These are phyloP conservation scores for Cepaea hortensis DNA, from an alignment of 2,888 invertebrate species.

Conservation along the genomic window DNA sequence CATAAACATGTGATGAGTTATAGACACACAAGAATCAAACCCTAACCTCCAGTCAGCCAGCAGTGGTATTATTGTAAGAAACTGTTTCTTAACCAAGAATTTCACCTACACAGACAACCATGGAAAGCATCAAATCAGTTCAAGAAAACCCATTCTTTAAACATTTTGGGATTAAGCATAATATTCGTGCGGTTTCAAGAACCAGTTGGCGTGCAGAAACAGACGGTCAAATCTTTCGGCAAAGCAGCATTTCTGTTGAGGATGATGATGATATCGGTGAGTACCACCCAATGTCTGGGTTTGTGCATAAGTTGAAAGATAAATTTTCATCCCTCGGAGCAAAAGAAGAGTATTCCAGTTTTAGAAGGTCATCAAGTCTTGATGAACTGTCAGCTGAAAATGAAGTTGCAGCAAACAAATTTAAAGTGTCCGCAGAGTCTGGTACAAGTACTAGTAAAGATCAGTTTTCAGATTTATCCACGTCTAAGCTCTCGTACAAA, in stretches of 20 bases:
- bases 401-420: background rate
- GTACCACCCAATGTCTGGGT: conserved; percentile 71
- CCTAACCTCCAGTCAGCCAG: conserved; percentile 8
- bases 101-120: background rate
- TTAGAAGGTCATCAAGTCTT: conserved; percentile 64
- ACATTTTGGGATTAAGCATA: conserved; percentile 52
- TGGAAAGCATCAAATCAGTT: conserved; percentile 53
- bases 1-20: too few species aligned
- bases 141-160: conserved; percentile 57
- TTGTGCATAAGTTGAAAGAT: conserved; percentile 70
- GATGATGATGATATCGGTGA: conserved; percentile 60
- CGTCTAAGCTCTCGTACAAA: conserved; percentile 14
- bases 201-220: background rate
- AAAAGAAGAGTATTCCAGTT: conserved; percentile 50
- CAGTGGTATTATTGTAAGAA: background rate
- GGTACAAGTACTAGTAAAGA: background rate
- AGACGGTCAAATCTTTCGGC: background rate
- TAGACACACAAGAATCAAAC: too few species aligned
- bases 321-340: conserved; percentile 60
- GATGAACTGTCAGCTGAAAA: conserved; percentile 57
- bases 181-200: conserved; percentile 11
- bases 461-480: conserved; percentile 32
- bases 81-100: too few species aligned
- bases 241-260: background rate
- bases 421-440: background rate